Evolutionary conservation across 2,113 vertebrate species (phyloP).

Genomic region (Xenopus borealis): DNA sequence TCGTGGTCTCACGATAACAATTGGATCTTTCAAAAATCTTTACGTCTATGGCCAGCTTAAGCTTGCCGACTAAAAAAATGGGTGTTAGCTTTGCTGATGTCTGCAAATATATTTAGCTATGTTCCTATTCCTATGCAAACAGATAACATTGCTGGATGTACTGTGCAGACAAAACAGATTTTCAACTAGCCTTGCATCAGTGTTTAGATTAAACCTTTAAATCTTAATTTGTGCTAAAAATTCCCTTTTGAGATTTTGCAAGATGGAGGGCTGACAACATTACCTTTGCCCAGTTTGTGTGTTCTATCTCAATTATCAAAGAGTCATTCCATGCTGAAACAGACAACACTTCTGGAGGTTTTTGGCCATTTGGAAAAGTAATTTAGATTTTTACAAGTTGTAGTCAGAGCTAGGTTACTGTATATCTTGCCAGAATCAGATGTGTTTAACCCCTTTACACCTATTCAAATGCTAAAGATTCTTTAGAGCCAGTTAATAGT

Average conservation of each 20-base stretch:
- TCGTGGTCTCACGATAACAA: too few species aligned
- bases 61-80: not conserved
- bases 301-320: not conserved
- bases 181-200: not conserved
- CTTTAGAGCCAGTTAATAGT: not conserved
- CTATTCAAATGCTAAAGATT: not conserved
- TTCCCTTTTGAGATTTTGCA: not conserved
- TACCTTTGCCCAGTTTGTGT: not conserved
- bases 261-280: not conserved
- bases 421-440: not conserved
- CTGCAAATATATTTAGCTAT: slow-evolving; percentile 1
- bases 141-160: not conserved
- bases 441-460: not conserved
- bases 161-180: not conserved
- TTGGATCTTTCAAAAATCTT: too few species aligned
- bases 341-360: not conserved
- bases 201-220: not conserved
- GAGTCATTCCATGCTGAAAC: not conserved
- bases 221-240: not conserved
- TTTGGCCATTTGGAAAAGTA: not conserved
- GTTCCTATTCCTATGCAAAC: not conserved
- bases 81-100: slow-evolving; percentile 6
- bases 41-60: too few species aligned
- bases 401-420: not conserved
- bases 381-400: slow-evolving; percentile 1